Base-by-base conservation (phyloP, 2,888 invertebrate genomes). In the Xanthia icteritia region DNA sequence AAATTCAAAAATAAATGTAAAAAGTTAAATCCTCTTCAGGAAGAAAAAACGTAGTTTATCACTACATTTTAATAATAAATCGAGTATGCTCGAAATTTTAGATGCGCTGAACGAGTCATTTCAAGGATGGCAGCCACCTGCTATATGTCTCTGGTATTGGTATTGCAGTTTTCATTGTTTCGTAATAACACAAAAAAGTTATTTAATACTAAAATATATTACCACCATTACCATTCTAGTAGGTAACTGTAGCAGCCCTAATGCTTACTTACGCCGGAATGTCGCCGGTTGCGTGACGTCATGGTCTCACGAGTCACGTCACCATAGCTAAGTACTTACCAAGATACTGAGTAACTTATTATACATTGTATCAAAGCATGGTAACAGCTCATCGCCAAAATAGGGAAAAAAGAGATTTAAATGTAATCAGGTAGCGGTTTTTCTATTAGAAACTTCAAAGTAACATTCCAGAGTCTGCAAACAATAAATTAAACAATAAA, bases 241-340 rank as follows among this genome's bases (percentile, higher is more conserved):
- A n/a, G n/a, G n/a, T 27, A 56, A 42, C 3, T 48, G 45, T 42
- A 67, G 61, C 27, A 61, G 67, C 77, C 68, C 77, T 77, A 56
- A 45, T 27, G 54, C 45, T 45, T 45, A 15, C 45, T 15, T 54
- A 54, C 54, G 31, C 31, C 56, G 31, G 20, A 77, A 77, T 27
- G 67, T 69, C 31, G 60, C 39, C 56, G 20, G n/a, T 72, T 39
- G 61, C 67, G 31, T 66, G 66, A 54, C 66, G 48, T 67, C 71
- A 61, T n/a, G 39, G 51, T 3, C 51, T 15, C 27, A 31, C 5
- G n/a, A 60, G 31, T 51, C 65, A 76, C 65, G 76, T 66, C 58
- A 76, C 51, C 56, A 45, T 54, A 48, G 23, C 15, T 67, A 39
- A 48, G 39, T 63, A 48, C 45, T 36, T 54, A 58, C 63, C 20